Conservation (phyloP, 35 echinoderm and acorn worm genomes). For the Apostichopus californicus region DNA sequence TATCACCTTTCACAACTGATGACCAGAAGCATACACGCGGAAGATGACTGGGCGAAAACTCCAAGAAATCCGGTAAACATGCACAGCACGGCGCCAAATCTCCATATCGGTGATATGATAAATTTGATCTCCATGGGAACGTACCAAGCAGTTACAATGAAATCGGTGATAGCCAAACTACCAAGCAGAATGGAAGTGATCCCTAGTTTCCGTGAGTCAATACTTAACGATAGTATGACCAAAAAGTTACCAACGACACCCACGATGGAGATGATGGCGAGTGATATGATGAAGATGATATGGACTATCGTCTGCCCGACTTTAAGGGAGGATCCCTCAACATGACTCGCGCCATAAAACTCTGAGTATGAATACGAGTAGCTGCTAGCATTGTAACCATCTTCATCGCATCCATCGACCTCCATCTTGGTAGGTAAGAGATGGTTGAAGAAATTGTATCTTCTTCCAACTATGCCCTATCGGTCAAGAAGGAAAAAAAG, state of each 20-base stretch:
- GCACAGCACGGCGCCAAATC: constrained; percentile 51
- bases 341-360: too few species aligned
- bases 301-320: too few species aligned
- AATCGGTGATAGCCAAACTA: constrained; percentile 70
- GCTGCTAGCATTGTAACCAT: too few species aligned
- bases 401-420: too few species aligned
- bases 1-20: constrained; percentile 78
- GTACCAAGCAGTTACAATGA: constrained; percentile 40
- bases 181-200: constrained; percentile 84
- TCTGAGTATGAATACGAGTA: too few species aligned
- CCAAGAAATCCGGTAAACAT: constrained; percentile 47
- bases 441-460: too few species aligned
- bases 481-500: too few species aligned
- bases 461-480: too few species aligned
- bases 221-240: constrained; percentile 55
- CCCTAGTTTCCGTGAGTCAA: constrained; percentile 34
- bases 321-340: too few species aligned
- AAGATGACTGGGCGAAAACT: constrained; percentile 59
- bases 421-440: too few species aligned
- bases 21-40: constrained; percentile 79
- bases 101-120: not conserved
- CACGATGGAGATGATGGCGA: not conserved
- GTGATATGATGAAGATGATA: not conserved
- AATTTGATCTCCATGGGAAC: constrained; percentile 59
- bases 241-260: constrained; percentile 71